Conservation (phyloP, 2,888 invertebrate species). For the Erpobdella octoculata region DNA sequence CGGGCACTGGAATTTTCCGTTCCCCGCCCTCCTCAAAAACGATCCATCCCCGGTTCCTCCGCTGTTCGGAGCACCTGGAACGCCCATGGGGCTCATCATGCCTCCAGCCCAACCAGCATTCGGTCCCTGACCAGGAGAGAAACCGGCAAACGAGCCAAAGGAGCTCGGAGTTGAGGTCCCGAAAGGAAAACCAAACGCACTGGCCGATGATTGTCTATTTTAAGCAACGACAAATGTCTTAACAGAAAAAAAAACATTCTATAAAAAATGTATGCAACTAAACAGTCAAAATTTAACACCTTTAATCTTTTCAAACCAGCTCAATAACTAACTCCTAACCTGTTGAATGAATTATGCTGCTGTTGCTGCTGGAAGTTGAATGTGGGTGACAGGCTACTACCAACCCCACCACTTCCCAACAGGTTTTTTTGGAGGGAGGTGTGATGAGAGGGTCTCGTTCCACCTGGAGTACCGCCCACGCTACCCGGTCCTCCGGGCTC, state of each 20-base stretch:
- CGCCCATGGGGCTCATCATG: neutral
- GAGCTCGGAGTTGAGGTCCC: constrained; percentile 7
- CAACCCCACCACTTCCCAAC: neutral
- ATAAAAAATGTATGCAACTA: neutral
- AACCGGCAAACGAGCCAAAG: neutral
- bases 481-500: constrained; percentile 5
- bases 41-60: constrained; percentile 1
- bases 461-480: constrained; percentile 1
- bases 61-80: neutral
- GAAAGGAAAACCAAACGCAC: constrained; percentile 12
- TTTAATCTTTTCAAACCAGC: neutral
- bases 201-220: constrained; percentile 1
- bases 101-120: neutral
- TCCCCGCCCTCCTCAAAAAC: constrained; percentile 26
- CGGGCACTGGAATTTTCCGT: constrained; percentile 37
- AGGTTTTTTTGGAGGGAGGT: neutral
- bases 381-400: constrained; percentile 7
- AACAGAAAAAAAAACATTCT: neutral
- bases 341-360: constrained; percentile 12
- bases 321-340: too few relatives aligned
- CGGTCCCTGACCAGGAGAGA: neutral
- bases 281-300: too few relatives aligned
- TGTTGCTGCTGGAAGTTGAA: constrained; percentile 6
- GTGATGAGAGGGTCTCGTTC: neutral
- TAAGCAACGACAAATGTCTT: too few relatives aligned